These are phyloP conservation scores for Albula glossodonta DNA, from an alignment of 2,113 vertebrate genomes.

Conservation along the genomic window DNA sequence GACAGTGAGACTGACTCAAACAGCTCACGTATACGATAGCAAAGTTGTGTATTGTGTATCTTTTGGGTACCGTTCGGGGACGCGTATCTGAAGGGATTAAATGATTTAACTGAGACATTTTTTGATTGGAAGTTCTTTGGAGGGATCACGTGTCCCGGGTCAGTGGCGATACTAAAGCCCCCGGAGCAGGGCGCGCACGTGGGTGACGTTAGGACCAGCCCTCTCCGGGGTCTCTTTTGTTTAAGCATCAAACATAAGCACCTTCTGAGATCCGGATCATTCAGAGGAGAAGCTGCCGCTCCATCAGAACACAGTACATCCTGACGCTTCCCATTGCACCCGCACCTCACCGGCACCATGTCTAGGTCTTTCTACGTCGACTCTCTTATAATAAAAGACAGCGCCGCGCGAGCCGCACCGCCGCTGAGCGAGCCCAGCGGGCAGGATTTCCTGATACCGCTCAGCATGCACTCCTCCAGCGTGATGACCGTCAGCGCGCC, in stretches of 20 bases:
- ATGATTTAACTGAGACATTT: constrained; percentile 60
- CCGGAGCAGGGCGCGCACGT: constrained; percentile 81
- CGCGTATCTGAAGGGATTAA: constrained; percentile 64
- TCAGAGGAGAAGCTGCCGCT: constrained; percentile 70
- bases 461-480: constrained; percentile 88
- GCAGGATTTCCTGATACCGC: constrained; percentile 91
- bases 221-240: constrained; percentile 97
- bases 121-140: constrained; percentile 74
- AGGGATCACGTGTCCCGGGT: constrained; percentile 87
- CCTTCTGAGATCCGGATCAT: constrained; percentile 81
- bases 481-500: constrained; percentile 86
- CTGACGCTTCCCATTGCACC: constrained; percentile 11
- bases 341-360: constrained; percentile 69
- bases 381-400: constrained; percentile 96
- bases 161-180: constrained; percentile 75
- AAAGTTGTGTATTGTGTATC: constrained; percentile 51
- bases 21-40: constrained; percentile 55
- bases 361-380: constrained; percentile 98
- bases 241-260: constrained; percentile 89
- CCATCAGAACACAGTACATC: constrained; percentile 32
- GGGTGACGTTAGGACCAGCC: constrained; percentile 92
- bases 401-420: constrained; percentile 70
- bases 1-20: constrained; percentile 47
- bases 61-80: constrained; percentile 42
- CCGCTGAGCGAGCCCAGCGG: constrained; percentile 74